Evolutionary conservation across 2,113 vertebrate species (phyloP).

Genomic region (Gymnarchus niloticus): DNA sequence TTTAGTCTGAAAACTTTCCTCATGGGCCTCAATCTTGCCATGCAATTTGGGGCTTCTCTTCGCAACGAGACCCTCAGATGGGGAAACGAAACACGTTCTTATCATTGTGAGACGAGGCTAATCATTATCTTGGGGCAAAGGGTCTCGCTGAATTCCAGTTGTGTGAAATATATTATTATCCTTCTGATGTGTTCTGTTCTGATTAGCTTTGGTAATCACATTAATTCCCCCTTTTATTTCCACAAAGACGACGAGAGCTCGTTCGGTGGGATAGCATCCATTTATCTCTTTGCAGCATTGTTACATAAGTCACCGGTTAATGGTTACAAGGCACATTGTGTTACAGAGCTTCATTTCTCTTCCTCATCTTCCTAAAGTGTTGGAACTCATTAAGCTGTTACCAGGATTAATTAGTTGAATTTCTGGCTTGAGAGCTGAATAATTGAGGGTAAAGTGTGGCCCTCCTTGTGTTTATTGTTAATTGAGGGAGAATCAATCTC

Average conservation of each 20-base stretch:
- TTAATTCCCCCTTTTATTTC: conserved; percentile 39
- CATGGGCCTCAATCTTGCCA: background rate
- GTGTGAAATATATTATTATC: background rate
- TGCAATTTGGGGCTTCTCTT: conserved; percentile 1
- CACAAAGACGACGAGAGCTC: conserved; percentile 30
- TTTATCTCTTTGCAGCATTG: conserved; percentile 23
- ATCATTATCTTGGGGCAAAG: background rate
- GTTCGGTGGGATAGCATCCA: conserved; percentile 34
- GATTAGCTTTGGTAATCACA: background rate
- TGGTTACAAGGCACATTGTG: conserved; percentile 19
- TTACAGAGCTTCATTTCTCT: conserved; percentile 8
- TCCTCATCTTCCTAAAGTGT: conserved; percentile 19
- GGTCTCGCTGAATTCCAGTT: background rate
- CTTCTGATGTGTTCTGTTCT: background rate
- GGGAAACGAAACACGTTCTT: background rate
- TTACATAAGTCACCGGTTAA: conserved; percentile 38
- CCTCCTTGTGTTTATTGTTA: conserved; percentile 40
- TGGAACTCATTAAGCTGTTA: conserved; percentile 30
- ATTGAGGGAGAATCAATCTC: conserved; percentile 31
- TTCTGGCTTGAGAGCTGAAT: conserved; percentile 31
- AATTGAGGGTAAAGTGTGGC: conserved; percentile 28
- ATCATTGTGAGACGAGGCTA: background rate
- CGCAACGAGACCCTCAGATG: background rate
- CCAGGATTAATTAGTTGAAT: conserved; percentile 40
- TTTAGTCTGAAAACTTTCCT: conserved; percentile 19